Evolutionary conservation across 2,888 invertebrate species (phyloP).

Genomic region (Caenorhabditis afra): DNA sequence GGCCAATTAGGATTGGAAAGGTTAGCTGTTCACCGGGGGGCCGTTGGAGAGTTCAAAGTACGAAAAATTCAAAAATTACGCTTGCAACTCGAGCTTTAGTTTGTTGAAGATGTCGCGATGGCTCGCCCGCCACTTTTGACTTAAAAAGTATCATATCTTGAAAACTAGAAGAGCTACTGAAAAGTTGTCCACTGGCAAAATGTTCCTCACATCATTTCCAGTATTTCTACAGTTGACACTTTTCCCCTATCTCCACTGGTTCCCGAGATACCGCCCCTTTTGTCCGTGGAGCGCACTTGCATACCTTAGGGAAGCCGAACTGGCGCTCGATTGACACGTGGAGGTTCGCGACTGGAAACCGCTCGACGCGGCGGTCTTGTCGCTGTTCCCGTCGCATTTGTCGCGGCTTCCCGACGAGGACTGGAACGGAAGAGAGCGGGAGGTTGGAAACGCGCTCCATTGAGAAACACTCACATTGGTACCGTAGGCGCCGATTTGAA

Average conservation of each 20-base stretch:
- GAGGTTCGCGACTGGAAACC: slow-evolving; percentile 70
- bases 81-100: too few relatives aligned
- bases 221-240: too few relatives aligned
- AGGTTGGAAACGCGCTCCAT: too few relatives aligned
- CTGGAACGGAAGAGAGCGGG: too few relatives aligned
- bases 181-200: too few relatives aligned
- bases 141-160: too few relatives aligned
- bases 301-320: slow-evolving; percentile 62
- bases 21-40: neutral
- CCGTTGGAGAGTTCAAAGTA: too few relatives aligned
- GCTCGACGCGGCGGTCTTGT: slow-evolving; percentile 61
- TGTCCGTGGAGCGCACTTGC: neutral
- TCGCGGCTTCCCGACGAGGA: slow-evolving; percentile 28
- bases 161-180: too few relatives aligned
- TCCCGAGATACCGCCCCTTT: too few relatives aligned
- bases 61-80: too few relatives aligned
- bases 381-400: slow-evolving; percentile 38
- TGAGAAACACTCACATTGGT: slow-evolving; percentile 23
- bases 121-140: neutral
- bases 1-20: neutral
- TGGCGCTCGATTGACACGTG: slow-evolving; percentile 56
- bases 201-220: too few relatives aligned
- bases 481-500: slow-evolving; percentile 30
- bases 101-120: neutral
- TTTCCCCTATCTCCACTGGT: too few relatives aligned